Conservation (phyloP, 2,113 vertebrate species). For the Stegastes partitus region DNA sequence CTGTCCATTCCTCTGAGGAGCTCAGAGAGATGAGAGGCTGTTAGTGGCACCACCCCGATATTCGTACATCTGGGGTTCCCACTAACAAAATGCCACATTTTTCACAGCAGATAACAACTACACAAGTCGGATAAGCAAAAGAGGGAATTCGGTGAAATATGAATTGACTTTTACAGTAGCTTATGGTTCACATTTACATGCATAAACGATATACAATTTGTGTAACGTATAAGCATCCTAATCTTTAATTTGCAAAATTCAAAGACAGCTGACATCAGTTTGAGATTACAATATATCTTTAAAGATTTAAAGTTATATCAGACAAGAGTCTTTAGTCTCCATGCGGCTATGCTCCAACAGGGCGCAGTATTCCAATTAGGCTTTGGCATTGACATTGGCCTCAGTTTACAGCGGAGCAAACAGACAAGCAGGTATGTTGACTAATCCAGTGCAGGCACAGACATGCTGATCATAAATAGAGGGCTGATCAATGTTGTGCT, state of each 20-base stretch:
- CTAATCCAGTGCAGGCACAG: slow-evolving; percentile 82
- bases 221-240: background rate
- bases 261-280: background rate
- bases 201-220: background rate
- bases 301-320: background rate
- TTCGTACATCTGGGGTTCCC: slow-evolving; percentile 42
- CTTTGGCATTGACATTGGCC: slow-evolving; percentile 79
- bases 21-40: slow-evolving; percentile 53
- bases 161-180: background rate
- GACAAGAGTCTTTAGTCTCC: background rate
- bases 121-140: slow-evolving; percentile 20
- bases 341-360: background rate
- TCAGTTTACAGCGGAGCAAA: slow-evolving; percentile 74
- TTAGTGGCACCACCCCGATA: slow-evolving; percentile 58
- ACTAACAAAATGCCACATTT: slow-evolving; percentile 51
- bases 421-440: slow-evolving; percentile 73
- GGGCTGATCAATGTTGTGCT: slow-evolving; percentile 79
- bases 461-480: slow-evolving; percentile 81
- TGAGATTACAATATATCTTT: background rate
- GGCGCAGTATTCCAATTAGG: slow-evolving; percentile 64
- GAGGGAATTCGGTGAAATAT: background rate
- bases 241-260: background rate
- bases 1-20: slow-evolving; percentile 55
- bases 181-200: too few relatives aligned
- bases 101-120: slow-evolving; percentile 30